A percentile compares a stretch with the other conserved stretches of the same genome.
Conservation (phyloP, 2,888 invertebrate genomes). For the Epinotia bilunana region DNA sequence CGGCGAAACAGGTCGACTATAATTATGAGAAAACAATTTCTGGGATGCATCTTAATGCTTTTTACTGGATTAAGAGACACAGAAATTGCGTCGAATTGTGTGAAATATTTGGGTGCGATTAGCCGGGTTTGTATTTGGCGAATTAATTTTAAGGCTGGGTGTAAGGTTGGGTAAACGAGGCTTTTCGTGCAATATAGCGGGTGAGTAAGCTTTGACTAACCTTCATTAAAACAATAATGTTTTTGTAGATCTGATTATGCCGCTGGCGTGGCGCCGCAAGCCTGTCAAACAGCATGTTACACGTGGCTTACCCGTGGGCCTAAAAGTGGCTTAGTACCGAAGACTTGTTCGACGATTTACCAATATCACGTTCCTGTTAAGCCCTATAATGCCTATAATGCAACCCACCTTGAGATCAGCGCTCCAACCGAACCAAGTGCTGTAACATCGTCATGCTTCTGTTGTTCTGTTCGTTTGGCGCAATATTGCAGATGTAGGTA, state of each 20-base stretch:
- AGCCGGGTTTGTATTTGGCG: constrained; percentile 33
- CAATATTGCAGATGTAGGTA: neutral
- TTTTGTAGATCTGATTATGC: neutral
- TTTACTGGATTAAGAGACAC: constrained; percentile 70
- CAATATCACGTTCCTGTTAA: no score
- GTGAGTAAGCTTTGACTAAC: constrained; percentile 17
- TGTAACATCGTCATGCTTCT: neutral
- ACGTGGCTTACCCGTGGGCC: neutral
- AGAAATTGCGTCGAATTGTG: constrained; percentile 49
- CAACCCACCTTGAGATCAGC: neutral
- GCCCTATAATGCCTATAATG: no score
- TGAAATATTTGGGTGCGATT: constrained; percentile 43
- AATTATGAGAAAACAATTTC: constrained; percentile 85
- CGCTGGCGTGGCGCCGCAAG: neutral
- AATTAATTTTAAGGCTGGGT: constrained; percentile 36
- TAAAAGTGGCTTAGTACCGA: neutral
- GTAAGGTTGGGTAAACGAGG: constrained; percentile 16
- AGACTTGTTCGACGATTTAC: neutral
- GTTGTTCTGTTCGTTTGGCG: neutral
- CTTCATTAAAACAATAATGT: neutral
- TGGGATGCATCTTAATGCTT: constrained; percentile 78
- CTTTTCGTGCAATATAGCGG: constrained; percentile 20
- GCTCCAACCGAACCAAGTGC: neutral
- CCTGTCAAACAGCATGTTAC: neutral
- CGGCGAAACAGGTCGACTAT: constrained; percentile 68